phyloP scores from a whole-genome alignment of 2,113 vertebrate genomes.

The Ivindomyrus marchei region DNA sequence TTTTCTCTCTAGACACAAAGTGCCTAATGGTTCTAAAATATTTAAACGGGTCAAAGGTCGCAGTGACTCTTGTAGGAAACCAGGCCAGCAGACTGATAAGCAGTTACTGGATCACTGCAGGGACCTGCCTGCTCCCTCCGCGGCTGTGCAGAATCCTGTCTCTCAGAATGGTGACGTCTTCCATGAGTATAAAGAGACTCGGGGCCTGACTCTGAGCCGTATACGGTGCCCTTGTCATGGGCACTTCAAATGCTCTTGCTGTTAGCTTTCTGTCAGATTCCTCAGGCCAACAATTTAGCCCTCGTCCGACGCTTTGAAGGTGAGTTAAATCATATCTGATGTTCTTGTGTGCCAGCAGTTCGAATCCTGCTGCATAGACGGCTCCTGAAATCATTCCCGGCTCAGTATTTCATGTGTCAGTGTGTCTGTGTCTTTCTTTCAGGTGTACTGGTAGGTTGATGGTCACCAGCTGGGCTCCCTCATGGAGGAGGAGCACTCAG shows the following conservation, averaged over 20 bases:
- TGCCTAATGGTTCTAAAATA: background rate
- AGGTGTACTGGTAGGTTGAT: slow-evolving; percentile 24
- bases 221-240: background rate
- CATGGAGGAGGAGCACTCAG: slow-evolving; percentile 47
- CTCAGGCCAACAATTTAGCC: background rate
- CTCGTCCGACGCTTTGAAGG: background rate
- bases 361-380: background rate
- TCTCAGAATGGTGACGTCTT: background rate
- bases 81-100: background rate
- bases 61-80: background rate
- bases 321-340: background rate
- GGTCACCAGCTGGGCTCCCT: slow-evolving; percentile 16
- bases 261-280: background rate
- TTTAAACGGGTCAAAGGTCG: background rate
- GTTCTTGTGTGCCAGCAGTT: background rate
- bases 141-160: background rate
- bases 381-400: background rate
- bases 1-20: background rate
- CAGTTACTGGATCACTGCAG: background rate
- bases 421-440: background rate
- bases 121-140: background rate
- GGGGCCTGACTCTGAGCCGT: background rate
- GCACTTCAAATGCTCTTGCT: background rate
- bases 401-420: background rate
- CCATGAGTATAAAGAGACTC: background rate